Conservation (phyloP, 2,113 vertebrate genomes). For the Phalacrocorax brasilianus region DNA sequence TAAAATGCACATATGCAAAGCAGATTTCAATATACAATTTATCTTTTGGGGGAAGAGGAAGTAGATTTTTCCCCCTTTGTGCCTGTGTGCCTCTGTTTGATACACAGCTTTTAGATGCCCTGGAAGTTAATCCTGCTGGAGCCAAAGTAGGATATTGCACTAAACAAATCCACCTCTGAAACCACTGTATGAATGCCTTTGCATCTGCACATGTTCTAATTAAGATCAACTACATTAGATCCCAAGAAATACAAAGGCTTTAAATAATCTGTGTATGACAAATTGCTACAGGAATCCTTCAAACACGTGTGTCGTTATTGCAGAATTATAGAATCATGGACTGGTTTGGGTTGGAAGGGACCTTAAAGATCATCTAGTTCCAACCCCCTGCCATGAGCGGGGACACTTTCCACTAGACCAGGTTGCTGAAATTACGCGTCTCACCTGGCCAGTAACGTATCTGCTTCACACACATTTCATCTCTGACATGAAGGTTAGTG, state of each 20-base stretch:
- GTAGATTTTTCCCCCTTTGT: not conserved
- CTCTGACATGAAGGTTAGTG: not conserved
- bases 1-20: not conserved
- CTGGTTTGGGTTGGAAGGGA: too few relatives aligned
- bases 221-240: not conserved
- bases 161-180: not conserved
- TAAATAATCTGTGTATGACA: not conserved
- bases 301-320: not conserved
- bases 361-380: too few relatives aligned
- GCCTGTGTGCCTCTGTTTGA: not conserved
- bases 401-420: too few relatives aligned
- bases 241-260: not conserved
- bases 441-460: not conserved
- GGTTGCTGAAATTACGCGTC: not conserved
- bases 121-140: conserved; percentile 35
- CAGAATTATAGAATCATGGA: too few relatives aligned
- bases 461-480: not conserved
- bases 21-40: not conserved
- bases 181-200: not conserved
- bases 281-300: not conserved
- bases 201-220: not conserved
- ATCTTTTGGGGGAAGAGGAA: not conserved
- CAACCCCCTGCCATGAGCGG: too few relatives aligned
- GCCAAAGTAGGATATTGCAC: not conserved
- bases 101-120: not conserved